Evolutionary conservation across 2,888 invertebrate genomes (phyloP).

Genomic region (Aporophyla nigra): DNA sequence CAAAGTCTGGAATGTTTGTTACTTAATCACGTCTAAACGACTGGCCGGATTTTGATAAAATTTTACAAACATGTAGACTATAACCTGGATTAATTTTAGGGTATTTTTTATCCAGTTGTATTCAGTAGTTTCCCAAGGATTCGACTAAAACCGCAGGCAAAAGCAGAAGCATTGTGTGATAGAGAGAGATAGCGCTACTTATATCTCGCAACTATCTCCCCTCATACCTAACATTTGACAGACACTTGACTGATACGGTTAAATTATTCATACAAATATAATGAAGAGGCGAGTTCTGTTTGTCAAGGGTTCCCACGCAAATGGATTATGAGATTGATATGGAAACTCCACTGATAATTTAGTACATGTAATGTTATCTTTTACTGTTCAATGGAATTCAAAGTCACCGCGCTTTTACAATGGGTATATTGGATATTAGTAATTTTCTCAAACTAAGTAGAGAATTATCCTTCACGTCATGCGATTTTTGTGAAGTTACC

Average conservation of each 20-base stretch:
- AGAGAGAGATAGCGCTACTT: constrained; percentile 47
- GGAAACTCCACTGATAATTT: constrained; percentile 33
- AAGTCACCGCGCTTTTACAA: constrained; percentile 9
- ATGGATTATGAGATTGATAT: constrained; percentile 55
- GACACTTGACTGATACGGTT: constrained; percentile 63
- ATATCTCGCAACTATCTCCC: constrained; percentile 57
- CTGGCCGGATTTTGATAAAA: background rate
- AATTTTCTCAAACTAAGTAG: background rate
- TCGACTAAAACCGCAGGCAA: background rate
- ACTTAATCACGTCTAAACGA: background rate
- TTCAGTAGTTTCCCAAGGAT: background rate
- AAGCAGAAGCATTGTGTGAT: constrained; percentile 16
- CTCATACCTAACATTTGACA: constrained; percentile 54
- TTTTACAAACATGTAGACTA: background rate
- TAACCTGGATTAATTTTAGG: too few relatives aligned
- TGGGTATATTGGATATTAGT: background rate
- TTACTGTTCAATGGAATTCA: constrained; percentile 21
- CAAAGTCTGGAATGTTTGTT: background rate
- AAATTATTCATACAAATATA: constrained; percentile 60
- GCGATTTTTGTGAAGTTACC: background rate
- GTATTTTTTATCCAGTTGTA: background rate
- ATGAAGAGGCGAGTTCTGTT: constrained; percentile 50
- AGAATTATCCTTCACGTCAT: background rate
- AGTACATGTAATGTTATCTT: constrained; percentile 29
- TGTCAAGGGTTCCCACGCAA: constrained; percentile 54